Conservation (phyloP, 1,140 invertebrate genomes). For the Yoshiicerus persimilis region DNA sequence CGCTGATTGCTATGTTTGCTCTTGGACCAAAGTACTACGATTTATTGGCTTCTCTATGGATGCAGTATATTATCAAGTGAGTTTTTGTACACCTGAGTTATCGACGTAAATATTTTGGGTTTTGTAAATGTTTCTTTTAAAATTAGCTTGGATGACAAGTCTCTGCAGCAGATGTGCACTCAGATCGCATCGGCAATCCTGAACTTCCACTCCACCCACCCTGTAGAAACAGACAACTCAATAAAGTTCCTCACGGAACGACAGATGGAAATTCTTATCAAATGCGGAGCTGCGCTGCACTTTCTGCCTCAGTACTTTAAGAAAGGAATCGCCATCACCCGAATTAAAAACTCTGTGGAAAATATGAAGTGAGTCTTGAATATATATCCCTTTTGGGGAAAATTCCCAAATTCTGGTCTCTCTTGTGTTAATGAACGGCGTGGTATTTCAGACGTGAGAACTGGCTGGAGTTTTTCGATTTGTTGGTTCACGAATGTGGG, state of each 20-base stretch:
- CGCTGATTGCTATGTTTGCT: neutral
- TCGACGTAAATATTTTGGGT: too few relatives aligned
- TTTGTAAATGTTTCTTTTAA: neutral
- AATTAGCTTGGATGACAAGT: conserved; percentile 69
- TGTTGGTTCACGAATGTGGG: conserved; percentile 20
- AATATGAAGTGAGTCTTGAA: neutral
- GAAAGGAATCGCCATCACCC: conserved; percentile 50
- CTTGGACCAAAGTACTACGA: conserved; percentile 29
- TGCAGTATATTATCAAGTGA: conserved; percentile 25
- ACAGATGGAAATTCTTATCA: neutral
- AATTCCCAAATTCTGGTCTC: too few relatives aligned
- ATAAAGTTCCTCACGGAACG: neutral
- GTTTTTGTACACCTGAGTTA: neutral
- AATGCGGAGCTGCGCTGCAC: neutral
- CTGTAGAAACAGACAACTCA: conserved; percentile 53
- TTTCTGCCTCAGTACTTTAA: neutral
- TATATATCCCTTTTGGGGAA: neutral
- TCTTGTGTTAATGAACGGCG: too few relatives aligned
- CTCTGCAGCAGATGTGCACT: conserved; percentile 74
- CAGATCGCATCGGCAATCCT: conserved; percentile 80
- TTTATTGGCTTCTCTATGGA: neutral
- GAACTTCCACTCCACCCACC: conserved; percentile 68
- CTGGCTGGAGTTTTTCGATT: conserved; percentile 57
- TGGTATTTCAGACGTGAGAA: conserved; percentile 62
- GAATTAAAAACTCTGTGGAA: neutral